Percentiles rank a stretch among this genome's conserved stretches.
phyloP scores from a whole-genome alignment of 2,113 vertebrate species.

The Genyomyrus donnyi region DNA sequence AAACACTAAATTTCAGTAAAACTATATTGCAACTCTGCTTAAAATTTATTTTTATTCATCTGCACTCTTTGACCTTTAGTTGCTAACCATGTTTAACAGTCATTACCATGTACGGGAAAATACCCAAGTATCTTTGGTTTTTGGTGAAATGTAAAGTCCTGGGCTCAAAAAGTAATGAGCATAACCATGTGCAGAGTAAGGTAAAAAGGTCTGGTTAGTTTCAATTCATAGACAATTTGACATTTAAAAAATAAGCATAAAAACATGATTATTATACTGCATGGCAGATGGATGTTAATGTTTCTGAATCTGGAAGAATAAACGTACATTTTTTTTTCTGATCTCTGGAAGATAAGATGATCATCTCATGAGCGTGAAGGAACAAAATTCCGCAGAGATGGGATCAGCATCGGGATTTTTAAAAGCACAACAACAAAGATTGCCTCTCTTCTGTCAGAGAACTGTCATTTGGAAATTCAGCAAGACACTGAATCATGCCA shows the following conservation, averaged over 20 bases:
- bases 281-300: not conserved
- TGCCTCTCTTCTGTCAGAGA: not conserved
- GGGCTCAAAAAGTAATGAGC: not conserved
- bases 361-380: not conserved
- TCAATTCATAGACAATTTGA: not conserved
- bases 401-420: not conserved
- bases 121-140: not conserved
- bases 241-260: not conserved
- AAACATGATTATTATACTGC: not conserved
- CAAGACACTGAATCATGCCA: not conserved
- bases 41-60: not conserved
- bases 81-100: not conserved
- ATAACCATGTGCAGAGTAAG: not conserved
- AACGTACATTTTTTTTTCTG: not conserved
- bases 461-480: constrained; percentile 15
- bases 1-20: not conserved
- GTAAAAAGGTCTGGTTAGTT: not conserved
- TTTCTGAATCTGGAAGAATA: not conserved
- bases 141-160: not conserved
- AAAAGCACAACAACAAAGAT: not conserved
- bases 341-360: not conserved
- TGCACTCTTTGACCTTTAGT: not conserved
- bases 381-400: not conserved
- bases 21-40: not conserved
- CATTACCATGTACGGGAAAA: not conserved